Percentiles rank a stretch among this genome's conserved stretches.
Conservation (phyloP, 2,888 invertebrate genomes). For the Catocala fraxini region DNA sequence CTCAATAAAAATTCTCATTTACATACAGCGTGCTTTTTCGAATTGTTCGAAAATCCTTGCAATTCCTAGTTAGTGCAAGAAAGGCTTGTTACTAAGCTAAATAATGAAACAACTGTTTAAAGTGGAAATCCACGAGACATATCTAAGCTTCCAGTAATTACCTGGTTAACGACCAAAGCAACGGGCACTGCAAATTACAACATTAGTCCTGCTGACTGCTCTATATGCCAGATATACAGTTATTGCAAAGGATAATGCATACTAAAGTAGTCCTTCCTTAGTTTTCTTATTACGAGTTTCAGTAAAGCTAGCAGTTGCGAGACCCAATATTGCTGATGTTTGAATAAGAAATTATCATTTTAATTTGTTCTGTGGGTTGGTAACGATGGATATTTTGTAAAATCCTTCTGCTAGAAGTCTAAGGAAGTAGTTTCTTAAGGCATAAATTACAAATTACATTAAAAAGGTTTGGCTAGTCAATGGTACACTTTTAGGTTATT, state of each 20-base stretch:
- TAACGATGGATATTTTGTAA: neutral
- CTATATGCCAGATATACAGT: slow-evolving; percentile 32
- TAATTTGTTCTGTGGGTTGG: slow-evolving; percentile 1
- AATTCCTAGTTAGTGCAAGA: slow-evolving; percentile 1
- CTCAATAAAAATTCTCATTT: no score
- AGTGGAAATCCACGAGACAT: slow-evolving; percentile 9
- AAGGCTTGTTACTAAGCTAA: neutral
- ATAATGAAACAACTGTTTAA: slow-evolving; percentile 7
- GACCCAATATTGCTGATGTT: slow-evolving; percentile 13
- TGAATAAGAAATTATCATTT: slow-evolving; percentile 15
- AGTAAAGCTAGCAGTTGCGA: slow-evolving; percentile 7
- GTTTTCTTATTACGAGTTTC: slow-evolving; percentile 12
- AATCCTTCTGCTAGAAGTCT: no score
- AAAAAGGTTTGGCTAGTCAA: no score
- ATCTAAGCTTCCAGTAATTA: slow-evolving; percentile 33
- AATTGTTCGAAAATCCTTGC: neutral
- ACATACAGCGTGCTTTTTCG: neutral
- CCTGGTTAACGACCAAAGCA: slow-evolving; percentile 28
- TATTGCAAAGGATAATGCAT: slow-evolving; percentile 31
- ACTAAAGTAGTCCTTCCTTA: slow-evolving; percentile 25
- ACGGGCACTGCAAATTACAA: slow-evolving; percentile 34
- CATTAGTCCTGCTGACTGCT: slow-evolving; percentile 26
- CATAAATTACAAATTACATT: no score
- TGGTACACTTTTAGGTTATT: no score
- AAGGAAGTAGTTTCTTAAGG: no score